Conservation (phyloP, 2,888 invertebrate genomes). For the Synergus umbraculus region DNA sequence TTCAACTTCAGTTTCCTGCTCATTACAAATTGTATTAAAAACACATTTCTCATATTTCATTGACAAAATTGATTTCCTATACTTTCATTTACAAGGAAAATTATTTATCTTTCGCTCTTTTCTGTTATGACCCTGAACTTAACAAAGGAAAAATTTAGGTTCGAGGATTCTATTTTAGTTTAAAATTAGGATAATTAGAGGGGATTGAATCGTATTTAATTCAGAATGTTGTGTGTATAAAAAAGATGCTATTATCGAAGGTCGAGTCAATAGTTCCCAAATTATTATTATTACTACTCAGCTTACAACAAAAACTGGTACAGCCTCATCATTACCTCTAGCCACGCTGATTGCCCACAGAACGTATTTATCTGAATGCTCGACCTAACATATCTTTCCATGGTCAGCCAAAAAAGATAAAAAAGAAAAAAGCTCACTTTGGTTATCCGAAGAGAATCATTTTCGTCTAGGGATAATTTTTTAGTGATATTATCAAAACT, state of each 20-base stretch:
- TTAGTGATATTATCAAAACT: not conserved
- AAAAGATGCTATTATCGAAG: conserved; percentile 25
- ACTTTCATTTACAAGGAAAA: not conserved
- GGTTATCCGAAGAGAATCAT: not conserved
- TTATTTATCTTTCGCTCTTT: not conserved
- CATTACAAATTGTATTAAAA: not conserved
- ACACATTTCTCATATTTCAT: not conserved
- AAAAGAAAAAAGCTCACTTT: not conserved
- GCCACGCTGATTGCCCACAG: conserved; percentile 8
- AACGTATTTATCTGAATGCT: conserved; percentile 18
- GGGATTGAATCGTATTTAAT: conserved; percentile 21
- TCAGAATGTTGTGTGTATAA: conserved; percentile 31
- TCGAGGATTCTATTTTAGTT: conserved; percentile 6
- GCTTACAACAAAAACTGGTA: conserved; percentile 27
- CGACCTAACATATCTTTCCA: conserved; percentile 31
- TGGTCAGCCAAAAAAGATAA: not conserved
- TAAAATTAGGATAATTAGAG: conserved; percentile 30
- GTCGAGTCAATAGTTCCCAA: conserved; percentile 38
- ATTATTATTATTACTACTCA: conserved; percentile 31
- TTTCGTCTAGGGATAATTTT: not conserved
- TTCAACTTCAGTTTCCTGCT: not conserved
- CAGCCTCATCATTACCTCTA: conserved; percentile 16
- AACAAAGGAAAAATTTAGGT: not conserved
- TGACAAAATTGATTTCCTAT: not conserved
- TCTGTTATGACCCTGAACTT: not conserved